Percentiles rank a stretch among this genome's conserved stretches.
phyloP scores from a whole-genome alignment of 35 echinoderm and acorn worm genomes.

The Chiridota heheva region DNA sequence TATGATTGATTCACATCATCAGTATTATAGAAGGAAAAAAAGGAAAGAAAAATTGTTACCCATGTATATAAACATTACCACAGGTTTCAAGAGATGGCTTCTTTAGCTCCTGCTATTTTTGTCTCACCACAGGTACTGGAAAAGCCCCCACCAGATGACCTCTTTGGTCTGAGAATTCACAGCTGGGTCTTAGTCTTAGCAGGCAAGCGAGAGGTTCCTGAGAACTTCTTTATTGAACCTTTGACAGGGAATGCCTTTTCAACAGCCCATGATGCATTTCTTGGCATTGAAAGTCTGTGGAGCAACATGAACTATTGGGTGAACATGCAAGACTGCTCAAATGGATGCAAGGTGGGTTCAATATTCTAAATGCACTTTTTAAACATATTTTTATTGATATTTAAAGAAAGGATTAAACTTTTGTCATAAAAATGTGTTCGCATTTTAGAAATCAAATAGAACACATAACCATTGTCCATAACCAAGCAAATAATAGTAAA shows the following conservation, averaged over 20 bases:
- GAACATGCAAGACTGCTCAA: slow-evolving; percentile 98
- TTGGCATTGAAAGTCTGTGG: slow-evolving; percentile 96
- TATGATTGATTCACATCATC: too few relatives aligned
- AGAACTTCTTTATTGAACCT: slow-evolving; percentile 99
- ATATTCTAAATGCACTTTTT: background rate
- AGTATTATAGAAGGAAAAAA: too few relatives aligned
- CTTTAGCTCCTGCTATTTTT: too few relatives aligned
- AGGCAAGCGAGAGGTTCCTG: slow-evolving; percentile 94
- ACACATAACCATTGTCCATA: too few relatives aligned
- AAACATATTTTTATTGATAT: too few relatives aligned
- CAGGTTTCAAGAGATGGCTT: too few relatives aligned
- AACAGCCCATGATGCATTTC: slow-evolving; percentile 70
- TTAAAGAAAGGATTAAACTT: too few relatives aligned
- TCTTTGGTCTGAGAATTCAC: slow-evolving; percentile 90
- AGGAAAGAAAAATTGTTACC: too few relatives aligned
- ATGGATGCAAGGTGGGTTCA: slow-evolving; percentile 91
- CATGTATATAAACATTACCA: too few relatives aligned
- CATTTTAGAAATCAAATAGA: too few relatives aligned
- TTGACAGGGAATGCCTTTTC: slow-evolving; percentile 86
- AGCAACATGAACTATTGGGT: slow-evolving; percentile 98
- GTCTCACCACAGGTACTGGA: slow-evolving; percentile 94
- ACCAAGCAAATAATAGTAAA: too few relatives aligned
- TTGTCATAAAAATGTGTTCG: too few relatives aligned
- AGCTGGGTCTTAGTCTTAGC: slow-evolving; percentile 93
- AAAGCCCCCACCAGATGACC: slow-evolving; percentile 86